These are phyloP conservation scores for Spatulosminthurus flaviceps DNA, from an alignment of 2,888 invertebrate species.

Conservation along the genomic window DNA sequence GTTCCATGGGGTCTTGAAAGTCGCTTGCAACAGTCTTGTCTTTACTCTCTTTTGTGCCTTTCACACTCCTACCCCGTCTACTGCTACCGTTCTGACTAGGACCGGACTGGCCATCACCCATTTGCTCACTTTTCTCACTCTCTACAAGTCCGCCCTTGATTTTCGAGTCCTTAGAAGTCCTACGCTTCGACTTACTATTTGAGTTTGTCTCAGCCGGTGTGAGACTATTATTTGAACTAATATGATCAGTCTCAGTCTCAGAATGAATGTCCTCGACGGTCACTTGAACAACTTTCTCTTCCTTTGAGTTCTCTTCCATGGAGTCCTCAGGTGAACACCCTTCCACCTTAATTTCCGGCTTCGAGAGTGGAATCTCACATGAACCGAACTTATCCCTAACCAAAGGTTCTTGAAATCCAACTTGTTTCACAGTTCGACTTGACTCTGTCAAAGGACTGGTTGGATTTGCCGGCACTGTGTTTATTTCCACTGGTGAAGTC, in stretches of 20 bases:
- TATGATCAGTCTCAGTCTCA: conserved; percentile 31
- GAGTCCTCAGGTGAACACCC: conserved; percentile 62
- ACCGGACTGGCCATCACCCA: conserved; percentile 25
- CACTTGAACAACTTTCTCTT: conserved; percentile 31
- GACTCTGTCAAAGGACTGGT: conserved; percentile 49
- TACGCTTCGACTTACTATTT: conserved; percentile 40
- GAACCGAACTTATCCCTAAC: conserved; percentile 40
- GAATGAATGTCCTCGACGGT: conserved; percentile 31
- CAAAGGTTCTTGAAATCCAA: conserved; percentile 63
- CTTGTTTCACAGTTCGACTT: conserved; percentile 41
- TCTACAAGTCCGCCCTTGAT: conserved; percentile 51
- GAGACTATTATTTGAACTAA: conserved; percentile 49
- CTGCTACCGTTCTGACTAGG: conserved; percentile 40
- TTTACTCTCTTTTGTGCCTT: conserved; percentile 37
- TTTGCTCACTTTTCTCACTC: conserved; percentile 34
- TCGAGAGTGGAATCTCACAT: conserved; percentile 27
- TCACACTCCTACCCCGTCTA: not conserved
- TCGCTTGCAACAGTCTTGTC: conserved; percentile 23
- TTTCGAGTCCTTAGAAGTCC: conserved; percentile 42
- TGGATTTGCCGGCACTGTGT: conserved; percentile 21
- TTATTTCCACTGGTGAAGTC: conserved; percentile 47
- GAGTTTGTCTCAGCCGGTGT: conserved; percentile 6
- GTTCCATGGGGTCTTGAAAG: conserved; percentile 28
- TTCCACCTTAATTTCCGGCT: conserved; percentile 63
- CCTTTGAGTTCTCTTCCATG: conserved; percentile 38